Conservation (phyloP, 2,113 vertebrate species). For the Pygathrix nemaeus region DNA sequence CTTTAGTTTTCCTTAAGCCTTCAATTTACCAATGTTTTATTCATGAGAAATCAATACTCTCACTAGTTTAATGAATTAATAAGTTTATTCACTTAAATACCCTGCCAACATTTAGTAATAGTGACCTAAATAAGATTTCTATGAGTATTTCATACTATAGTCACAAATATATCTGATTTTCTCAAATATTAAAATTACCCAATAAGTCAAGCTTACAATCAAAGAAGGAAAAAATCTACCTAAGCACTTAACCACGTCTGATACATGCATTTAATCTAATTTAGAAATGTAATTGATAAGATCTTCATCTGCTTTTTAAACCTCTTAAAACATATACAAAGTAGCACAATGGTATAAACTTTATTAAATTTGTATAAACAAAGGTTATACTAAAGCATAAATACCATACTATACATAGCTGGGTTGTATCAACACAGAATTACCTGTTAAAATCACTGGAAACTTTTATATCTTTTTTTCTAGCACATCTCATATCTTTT, state of each 20-base stretch:
- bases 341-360: not conserved
- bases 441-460: not conserved
- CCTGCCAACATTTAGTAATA: not conserved
- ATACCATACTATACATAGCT: not conserved
- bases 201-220: not conserved
- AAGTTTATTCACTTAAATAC: not conserved
- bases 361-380: not conserved
- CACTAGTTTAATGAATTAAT: not conserved
- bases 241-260: not conserved
- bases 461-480: not conserved
- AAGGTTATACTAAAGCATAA: not conserved
- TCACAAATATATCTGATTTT: not conserved
- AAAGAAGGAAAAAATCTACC: not conserved
- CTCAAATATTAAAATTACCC: not conserved
- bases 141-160: not conserved
- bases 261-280: not conserved
- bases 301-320: not conserved
- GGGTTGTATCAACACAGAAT: not conserved
- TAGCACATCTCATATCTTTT: not conserved
- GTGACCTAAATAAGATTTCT: not conserved
- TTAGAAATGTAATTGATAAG: not conserved
- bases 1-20: not conserved
- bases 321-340: not conserved
- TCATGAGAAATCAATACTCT: not conserved
- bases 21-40: not conserved